Conservation (phyloP, 2,797 vertebrate species). For the Sebastes cheni region DNA sequence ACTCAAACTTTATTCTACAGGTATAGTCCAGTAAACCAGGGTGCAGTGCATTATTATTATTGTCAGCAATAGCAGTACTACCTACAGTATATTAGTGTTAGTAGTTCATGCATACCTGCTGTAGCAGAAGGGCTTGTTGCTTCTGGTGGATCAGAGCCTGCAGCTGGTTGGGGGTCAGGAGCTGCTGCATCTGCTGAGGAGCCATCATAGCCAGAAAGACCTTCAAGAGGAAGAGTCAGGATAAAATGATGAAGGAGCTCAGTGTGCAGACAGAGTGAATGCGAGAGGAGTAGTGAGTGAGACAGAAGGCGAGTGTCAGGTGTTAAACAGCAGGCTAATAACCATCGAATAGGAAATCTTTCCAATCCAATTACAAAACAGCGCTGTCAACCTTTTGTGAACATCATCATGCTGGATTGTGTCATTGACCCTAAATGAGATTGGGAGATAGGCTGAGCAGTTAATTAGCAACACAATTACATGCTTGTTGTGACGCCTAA, state of each 20-base stretch:
- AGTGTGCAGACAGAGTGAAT: constrained; percentile 18
- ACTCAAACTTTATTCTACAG: background rate
- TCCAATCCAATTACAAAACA: constrained; percentile 63
- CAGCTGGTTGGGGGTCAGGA: constrained; percentile 86
- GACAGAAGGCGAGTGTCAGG: constrained; percentile 40
- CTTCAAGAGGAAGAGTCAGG: constrained; percentile 68
- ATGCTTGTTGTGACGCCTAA: constrained; percentile 79
- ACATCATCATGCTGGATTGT: constrained; percentile 58
- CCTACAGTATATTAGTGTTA: no score
- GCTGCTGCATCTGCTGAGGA: constrained; percentile 93
- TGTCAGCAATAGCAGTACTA: background rate
- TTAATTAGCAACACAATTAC: constrained; percentile 80
- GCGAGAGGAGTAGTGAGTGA: constrained; percentile 42
- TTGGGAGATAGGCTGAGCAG: constrained; percentile 54
- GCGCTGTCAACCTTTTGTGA: constrained; percentile 56
- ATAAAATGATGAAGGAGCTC: background rate
- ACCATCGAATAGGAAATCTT: constrained; percentile 39
- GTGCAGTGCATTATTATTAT: background rate
- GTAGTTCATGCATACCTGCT: constrained; percentile 86
- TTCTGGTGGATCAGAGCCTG: constrained; percentile 94
- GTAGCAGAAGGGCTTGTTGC: constrained; percentile 92
- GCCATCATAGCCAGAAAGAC: constrained; percentile 94
- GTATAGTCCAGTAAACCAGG: background rate
- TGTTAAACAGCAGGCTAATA: constrained; percentile 55
- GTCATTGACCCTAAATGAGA: constrained; percentile 70